Evolutionary conservation across 2,888 invertebrate species (phyloP), one percentile per base, ranked within the genome.

Genomic region (Athetis lepigone): DNA sequence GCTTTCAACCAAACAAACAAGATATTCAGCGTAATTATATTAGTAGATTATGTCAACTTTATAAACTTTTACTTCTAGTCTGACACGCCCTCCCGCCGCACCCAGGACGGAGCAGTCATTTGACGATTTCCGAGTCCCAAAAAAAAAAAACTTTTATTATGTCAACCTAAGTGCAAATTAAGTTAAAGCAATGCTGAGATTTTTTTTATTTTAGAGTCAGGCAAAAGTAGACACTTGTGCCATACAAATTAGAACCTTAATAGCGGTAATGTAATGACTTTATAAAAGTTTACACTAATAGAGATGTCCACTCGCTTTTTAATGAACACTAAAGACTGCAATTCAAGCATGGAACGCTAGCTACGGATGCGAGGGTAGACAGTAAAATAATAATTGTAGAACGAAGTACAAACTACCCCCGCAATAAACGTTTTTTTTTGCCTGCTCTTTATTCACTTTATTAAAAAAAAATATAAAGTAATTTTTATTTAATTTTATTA

Each of bases 271-370:
- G 33, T 13, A 2, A 5, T 8, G 8, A 11, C 19, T 11, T 29
- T 29, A 11, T 4, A 29, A 36, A 51, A 36, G 36, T 25, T 5
- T 51, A 42, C 7, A 1, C 9, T 43, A 37, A 45, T 65, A 37
- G 54, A 45, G 23, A 29, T 65, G 18, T 65, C 7, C 11, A 33
- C 27, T 61, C 6, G 25, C 8, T 55, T 40, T 45, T 46, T 21
- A 40, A 67, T 67, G 8, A 33, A 67, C 11, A 21, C 11, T 8
- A 40, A 40, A 25, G 23, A 36, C 23, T 64, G 19, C 25, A 50
- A 25, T 52, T 43, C 18, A 52, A 62, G 43, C n/a, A 45, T 27
- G 21, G 16, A 54, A 46, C 8, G 29, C 37, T 33, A 39, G 25
- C 13, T 33, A 52, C 25, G 39, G n/a, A 29, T 11, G 23, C 21